Evolutionary conservation across 2,113 vertebrate genomes (phyloP).

Genomic region (Prunella fulvescens): DNA sequence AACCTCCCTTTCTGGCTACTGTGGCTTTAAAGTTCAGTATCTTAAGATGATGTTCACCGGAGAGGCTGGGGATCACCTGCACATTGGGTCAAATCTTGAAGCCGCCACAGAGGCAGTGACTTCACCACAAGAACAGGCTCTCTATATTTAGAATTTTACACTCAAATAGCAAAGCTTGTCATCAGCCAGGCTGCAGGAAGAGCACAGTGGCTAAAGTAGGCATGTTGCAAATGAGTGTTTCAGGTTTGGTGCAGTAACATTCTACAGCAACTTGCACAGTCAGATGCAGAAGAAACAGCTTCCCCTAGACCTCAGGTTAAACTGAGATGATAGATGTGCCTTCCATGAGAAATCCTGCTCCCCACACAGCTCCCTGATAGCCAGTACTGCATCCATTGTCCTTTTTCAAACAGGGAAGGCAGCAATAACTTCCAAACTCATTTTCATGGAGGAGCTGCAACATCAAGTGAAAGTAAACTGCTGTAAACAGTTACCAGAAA

Average conservation of each 20-base stretch:
- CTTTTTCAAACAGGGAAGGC: background rate
- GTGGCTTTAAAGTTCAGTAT: background rate
- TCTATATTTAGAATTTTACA: background rate
- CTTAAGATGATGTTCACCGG: background rate
- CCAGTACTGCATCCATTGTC: background rate
- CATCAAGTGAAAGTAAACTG: background rate
- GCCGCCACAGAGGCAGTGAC: background rate
- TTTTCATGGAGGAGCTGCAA: background rate
- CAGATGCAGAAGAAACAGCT: background rate
- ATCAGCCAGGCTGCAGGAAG: background rate
- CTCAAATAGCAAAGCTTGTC: background rate
- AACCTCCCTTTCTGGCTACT: background rate
- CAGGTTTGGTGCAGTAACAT: background rate
- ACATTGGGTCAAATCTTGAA: background rate
- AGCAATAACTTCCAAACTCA: background rate
- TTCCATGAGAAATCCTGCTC: background rate
- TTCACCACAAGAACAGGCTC: background rate
- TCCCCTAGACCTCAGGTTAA: background rate
- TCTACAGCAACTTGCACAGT: background rate
- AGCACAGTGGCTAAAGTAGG: background rate
- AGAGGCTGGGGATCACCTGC: background rate
- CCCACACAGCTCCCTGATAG: accelerated
- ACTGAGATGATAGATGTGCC: background rate
- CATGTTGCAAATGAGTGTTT: background rate
- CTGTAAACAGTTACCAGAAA: background rate